These are phyloP conservation scores for Montipora cactus DNA, from an alignment of 64 coral and sea anemone genomes.

Conservation along the genomic window DNA sequence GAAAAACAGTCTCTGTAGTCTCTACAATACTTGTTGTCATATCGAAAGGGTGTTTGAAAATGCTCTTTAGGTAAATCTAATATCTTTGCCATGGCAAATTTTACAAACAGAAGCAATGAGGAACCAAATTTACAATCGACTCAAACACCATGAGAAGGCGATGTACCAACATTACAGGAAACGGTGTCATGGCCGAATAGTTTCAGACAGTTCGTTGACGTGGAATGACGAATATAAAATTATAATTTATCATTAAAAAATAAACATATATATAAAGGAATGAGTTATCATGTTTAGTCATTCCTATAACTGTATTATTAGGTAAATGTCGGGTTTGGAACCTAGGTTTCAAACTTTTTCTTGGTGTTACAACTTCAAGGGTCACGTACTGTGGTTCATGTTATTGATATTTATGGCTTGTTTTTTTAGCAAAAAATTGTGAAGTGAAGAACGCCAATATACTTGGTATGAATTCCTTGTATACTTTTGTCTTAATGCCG, in stretches of 20 bases:
- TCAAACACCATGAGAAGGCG: too few relatives aligned
- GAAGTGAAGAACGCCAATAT: neutral
- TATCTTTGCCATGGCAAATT: constrained; percentile 4
- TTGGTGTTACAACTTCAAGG: neutral
- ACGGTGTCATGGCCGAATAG: neutral
- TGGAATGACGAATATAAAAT: neutral
- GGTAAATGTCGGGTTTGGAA: neutral
- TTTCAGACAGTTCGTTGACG: neutral
- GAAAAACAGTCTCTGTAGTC: too few relatives aligned
- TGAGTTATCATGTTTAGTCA: neutral
- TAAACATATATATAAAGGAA: neutral
- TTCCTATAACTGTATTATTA: neutral
- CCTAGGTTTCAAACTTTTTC: neutral
- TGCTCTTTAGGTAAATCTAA: neutral
- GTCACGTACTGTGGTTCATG: neutral
- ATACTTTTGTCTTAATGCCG: neutral
- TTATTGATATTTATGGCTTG: neutral
- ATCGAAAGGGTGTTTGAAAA: constrained; percentile 1
- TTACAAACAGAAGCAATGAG: neutral
- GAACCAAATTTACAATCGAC: neutral
- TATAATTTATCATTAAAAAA: neutral
- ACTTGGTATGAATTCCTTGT: neutral
- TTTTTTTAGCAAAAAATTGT: neutral
- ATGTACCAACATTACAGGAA: neutral
- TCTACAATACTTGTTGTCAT: constrained; percentile 44